Evolutionary conservation across 64 coral and sea anemone genomes (phyloP).

Genomic region (Porites australiensis): DNA sequence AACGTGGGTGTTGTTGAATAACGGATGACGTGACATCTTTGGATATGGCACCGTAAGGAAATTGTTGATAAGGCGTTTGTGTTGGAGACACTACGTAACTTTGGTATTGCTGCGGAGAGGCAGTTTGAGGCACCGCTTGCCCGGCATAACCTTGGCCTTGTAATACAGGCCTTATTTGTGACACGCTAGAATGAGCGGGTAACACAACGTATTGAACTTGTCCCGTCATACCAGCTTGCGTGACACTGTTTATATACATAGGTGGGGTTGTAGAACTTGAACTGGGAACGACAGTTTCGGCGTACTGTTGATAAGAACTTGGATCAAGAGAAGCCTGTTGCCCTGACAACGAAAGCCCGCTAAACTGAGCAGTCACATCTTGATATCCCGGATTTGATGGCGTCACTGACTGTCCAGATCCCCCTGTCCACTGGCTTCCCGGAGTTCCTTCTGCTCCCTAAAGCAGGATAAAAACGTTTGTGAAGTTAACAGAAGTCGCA

Average conservation of each 20-base stretch:
- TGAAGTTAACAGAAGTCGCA: too few relatives aligned
- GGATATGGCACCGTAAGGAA: slow-evolving; percentile 19
- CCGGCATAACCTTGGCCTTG: slow-evolving; percentile 27
- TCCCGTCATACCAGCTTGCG: slow-evolving; percentile 77
- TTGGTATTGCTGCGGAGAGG: slow-evolving; percentile 54
- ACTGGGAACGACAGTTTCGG: slow-evolving; percentile 66
- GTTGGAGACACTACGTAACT: slow-evolving; percentile 59
- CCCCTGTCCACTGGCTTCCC: slow-evolving; percentile 49
- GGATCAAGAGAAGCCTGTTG: slow-evolving; percentile 72
- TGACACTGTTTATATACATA: slow-evolving; percentile 83
- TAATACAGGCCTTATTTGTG: slow-evolving; percentile 55
- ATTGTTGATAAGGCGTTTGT: slow-evolving; percentile 61
- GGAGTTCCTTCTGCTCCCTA: slow-evolving; percentile 8
- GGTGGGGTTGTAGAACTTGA: slow-evolving; percentile 71
- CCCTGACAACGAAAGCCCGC: slow-evolving; percentile 64
- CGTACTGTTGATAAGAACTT: slow-evolving; percentile 32
- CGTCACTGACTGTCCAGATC: slow-evolving; percentile 40
- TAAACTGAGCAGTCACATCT: slow-evolving; percentile 80
- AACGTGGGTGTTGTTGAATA: slow-evolving; percentile 81
- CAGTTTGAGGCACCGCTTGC: slow-evolving; percentile 46
- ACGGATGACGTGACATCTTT: slow-evolving; percentile 43
- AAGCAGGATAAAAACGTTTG: background rate
- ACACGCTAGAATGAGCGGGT: slow-evolving; percentile 55
- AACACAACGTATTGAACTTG: slow-evolving; percentile 90
- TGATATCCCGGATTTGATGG: slow-evolving; percentile 65